phyloP scores from a whole-genome alignment of 2,797 vertebrate species.

The Poeciliopsis turneri region DNA sequence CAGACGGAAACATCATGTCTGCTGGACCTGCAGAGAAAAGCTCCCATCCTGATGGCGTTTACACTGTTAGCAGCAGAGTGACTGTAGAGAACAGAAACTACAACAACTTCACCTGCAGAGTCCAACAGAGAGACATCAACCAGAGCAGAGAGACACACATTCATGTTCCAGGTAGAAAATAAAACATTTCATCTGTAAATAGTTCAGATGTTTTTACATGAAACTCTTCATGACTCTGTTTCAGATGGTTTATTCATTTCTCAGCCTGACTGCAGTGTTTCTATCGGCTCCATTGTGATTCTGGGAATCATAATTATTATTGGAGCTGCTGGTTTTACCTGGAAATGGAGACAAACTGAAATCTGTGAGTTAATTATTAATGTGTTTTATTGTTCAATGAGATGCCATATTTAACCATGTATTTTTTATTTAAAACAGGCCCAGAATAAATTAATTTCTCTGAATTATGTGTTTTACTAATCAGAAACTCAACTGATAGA shows the following conservation, averaged over 20 bases:
- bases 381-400: neutral
- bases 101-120: slow-evolving; percentile 29
- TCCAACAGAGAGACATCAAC: slow-evolving; percentile 20
- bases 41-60: slow-evolving; percentile 23
- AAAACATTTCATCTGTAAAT: neutral
- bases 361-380: neutral
- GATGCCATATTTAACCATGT: neutral
- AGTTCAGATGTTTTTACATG: neutral
- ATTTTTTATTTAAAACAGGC: neutral
- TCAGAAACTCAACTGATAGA: neutral
- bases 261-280: fast-evolving
- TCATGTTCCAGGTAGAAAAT: slow-evolving; percentile 9
- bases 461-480: neutral
- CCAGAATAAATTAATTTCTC: neutral
- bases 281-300: neutral
- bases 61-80: slow-evolving; percentile 28
- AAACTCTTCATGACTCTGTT: neutral
- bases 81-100: slow-evolving; percentile 21
- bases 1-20: neutral
- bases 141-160: slow-evolving; percentile 18
- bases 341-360: slow-evolving; percentile 13
- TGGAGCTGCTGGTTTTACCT: neutral
- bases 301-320: neutral
- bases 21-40: slow-evolving; percentile 21
- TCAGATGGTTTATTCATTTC: slow-evolving; percentile 11